Evolutionary conservation across 2,888 invertebrate genomes (phyloP), one percentile per base, ranked within the genome.

Genomic region (Allolobophora icterica): DNA sequence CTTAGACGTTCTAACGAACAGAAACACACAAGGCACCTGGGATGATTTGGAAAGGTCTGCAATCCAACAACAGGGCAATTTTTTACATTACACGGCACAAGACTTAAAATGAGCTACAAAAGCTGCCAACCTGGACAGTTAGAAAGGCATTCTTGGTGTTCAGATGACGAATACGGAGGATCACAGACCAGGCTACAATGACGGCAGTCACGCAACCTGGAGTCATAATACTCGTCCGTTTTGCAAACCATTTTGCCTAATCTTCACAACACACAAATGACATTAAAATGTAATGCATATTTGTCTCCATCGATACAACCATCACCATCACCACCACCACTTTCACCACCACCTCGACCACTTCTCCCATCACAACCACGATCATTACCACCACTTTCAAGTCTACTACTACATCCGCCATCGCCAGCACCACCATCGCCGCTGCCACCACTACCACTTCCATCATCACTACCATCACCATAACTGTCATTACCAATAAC

Each of bases 391-490:
- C n/a, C n/a, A n/a, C n/a, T n/a, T n/a, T n/a, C n/a, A n/a, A n/a
- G n/a, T n/a, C 38, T 40, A 40, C 89, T 6, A 38, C 89, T 35
- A 24, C 89, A 34, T 33, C 89, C 35, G 40, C 89, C 35, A 45
- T n/a, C 35, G 1, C 38, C 6, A 30, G 40, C 19, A 40, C 45
- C 35, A 89, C 40, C n/a, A 13, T 15, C 1, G 24, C 34, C 2
- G 40, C 40, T 4, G 6, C 33, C 52, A 90, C 33, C 13, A 38
- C 58, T n/a, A 83, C 58, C 33, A 90, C 58, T 52, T 42, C 58
- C 52, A 90, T 52, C 52, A 83, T 45, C 42, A 84, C 52, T 45
- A 90, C n/a, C 42, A 90, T n/a, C 6, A 90, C 52, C 11, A 84
- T 24, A 6, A 90, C 33, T n/a, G 30, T 52, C 33, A 90, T 52